A percentile compares a stretch with the other conserved stretches of the same genome.
phyloP scores from a whole-genome alignment of 2,113 vertebrate species.

The Rhodinocichla rosea region DNA sequence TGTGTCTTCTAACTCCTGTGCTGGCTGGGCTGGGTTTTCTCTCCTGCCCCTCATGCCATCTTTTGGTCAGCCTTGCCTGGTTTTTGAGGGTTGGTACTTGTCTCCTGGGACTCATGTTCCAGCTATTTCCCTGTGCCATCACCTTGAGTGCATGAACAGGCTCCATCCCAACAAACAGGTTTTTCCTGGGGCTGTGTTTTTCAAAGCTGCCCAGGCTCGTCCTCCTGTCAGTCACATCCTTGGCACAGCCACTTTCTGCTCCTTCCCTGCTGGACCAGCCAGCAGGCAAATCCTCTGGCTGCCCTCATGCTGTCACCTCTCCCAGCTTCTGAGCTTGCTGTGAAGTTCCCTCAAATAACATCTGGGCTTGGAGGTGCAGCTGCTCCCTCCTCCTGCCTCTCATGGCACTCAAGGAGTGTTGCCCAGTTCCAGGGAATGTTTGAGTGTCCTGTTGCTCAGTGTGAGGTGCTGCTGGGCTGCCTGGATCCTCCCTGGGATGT shows the following conservation, averaged over 20 bases:
- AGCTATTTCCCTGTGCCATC: not conserved
- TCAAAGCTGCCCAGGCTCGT: not conserved
- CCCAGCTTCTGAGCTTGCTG: not conserved
- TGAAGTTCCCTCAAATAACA: not conserved
- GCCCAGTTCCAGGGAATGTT: not conserved
- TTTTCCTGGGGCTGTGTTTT: not conserved
- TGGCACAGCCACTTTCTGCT: not conserved
- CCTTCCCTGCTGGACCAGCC: not conserved
- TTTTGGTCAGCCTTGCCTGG: not conserved
- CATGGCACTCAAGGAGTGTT: not conserved
- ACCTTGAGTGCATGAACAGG: not conserved
- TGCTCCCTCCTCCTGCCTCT: not conserved
- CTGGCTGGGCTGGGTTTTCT: not conserved
- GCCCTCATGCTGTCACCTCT: not conserved
- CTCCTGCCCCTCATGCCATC: not conserved
- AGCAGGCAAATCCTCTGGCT: not conserved
- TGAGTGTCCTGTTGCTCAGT: not conserved
- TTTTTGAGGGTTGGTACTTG: not conserved
- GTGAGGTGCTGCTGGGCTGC: not conserved
- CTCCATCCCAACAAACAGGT: not conserved
- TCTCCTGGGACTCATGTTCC: not conserved
- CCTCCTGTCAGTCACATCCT: not conserved
- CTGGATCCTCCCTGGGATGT: not conserved
- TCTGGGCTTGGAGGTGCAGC: not conserved
- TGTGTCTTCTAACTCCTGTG: not conserved